Percentiles rank a stretch among this genome's conserved stretches.
Conservation (phyloP, 1,140 invertebrate genomes). For the Drosophila grimshawi region DNA sequence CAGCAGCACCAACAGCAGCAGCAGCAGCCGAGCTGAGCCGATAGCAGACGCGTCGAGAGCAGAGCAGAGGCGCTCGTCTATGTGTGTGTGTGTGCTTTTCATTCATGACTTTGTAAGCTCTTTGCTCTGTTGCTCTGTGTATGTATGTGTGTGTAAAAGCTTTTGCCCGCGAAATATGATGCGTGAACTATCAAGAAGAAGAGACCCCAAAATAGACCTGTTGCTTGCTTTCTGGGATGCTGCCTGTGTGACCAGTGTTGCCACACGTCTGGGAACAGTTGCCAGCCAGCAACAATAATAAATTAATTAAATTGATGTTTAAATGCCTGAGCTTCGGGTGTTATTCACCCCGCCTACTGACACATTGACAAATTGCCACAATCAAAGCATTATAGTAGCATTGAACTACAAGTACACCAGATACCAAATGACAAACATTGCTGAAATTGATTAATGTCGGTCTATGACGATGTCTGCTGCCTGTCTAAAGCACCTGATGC, state of each 20-base stretch:
- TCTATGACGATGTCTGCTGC: conserved; percentile 23
- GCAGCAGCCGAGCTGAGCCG: conserved; percentile 30
- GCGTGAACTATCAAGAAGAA: not conserved
- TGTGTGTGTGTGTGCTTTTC: conserved; percentile 54
- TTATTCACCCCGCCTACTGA: conserved; percentile 55
- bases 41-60: conserved; percentile 31
- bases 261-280: conserved; percentile 50
- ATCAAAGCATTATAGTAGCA: conserved; percentile 4
- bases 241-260: conserved; percentile 53
- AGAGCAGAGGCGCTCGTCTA: conserved; percentile 18
- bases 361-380: conserved; percentile 74
- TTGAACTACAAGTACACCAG: not conserved
- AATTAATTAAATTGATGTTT: conserved; percentile 81
- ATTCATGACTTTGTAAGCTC: conserved; percentile 59
- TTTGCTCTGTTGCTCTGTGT: conserved; percentile 1
- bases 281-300: conserved; percentile 61
- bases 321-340: conserved; percentile 16
- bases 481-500: conserved; percentile 31
- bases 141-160: conserved; percentile 26
- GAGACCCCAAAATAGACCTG: conserved; percentile 47
- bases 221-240: conserved; percentile 52
- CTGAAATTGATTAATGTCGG: conserved; percentile 71
- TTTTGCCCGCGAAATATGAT: conserved; percentile 37
- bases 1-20: conserved; percentile 37
- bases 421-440: conserved; percentile 11